Evolutionary conservation across 2,888 invertebrate genomes (phyloP).

Genomic region (Thymelicus lineola): DNA sequence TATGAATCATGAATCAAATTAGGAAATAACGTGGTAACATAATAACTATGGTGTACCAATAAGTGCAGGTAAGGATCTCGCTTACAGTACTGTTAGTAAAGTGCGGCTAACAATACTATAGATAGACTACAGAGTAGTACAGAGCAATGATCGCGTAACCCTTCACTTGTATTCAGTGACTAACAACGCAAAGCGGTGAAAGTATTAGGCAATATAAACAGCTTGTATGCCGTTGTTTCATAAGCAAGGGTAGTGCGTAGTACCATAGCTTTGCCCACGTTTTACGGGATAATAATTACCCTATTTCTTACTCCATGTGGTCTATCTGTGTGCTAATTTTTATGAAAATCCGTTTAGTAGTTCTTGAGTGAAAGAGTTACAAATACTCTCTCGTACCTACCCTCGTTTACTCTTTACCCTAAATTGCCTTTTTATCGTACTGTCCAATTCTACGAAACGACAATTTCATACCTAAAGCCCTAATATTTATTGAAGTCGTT

Average conservation of each 20-base stretch:
- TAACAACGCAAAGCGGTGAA: conserved; percentile 23
- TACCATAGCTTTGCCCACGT: too few species aligned
- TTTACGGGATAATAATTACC: too few species aligned
- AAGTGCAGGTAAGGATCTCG: conserved; percentile 1
- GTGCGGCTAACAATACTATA: not conserved
- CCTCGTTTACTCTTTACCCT: too few species aligned
- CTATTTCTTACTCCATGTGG: too few species aligned
- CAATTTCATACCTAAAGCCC: too few species aligned
- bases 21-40: not conserved
- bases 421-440: too few species aligned
- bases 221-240: not conserved
- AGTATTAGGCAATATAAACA: not conserved
- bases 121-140: not conserved
- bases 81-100: not conserved
- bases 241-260: conserved; percentile 3
- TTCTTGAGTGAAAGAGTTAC: too few species aligned
- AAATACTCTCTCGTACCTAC: too few species aligned
- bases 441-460: too few species aligned
- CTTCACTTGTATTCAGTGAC: conserved; percentile 18
- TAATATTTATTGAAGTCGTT: too few species aligned
- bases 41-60: not conserved
- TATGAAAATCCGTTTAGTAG: too few species aligned
- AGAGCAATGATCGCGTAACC: conserved; percentile 5
- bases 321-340: too few species aligned
- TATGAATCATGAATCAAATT: not conserved